phyloP scores from a whole-genome alignment of 2,797 vertebrate genomes.

The Catostomus latipinnis region DNA sequence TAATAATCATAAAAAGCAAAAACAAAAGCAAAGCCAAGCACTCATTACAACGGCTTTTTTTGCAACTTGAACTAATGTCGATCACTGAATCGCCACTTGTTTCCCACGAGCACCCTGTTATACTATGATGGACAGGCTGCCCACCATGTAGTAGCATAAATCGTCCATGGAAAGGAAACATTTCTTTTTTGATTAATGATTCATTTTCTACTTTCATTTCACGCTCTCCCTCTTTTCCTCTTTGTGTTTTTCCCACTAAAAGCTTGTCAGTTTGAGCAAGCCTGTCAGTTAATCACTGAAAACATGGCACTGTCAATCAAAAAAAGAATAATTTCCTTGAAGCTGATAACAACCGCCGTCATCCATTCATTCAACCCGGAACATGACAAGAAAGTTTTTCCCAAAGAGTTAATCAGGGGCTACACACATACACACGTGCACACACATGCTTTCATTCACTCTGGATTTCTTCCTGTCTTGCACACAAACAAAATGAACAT shows the following conservation, averaged over 20 bases:
- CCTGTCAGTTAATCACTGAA: conserved; percentile 59
- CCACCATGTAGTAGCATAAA: conserved; percentile 43
- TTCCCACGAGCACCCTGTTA: not conserved
- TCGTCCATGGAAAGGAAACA: conserved; percentile 47
- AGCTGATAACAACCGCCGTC: conserved; percentile 21
- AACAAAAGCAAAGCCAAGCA: conserved; percentile 7
- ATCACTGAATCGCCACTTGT: conserved; percentile 7
- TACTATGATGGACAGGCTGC: not conserved
- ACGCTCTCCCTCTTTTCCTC: not conserved
- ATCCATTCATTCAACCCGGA: not conserved
- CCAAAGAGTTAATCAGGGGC: not conserved
- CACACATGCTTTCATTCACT: too few relatives aligned
- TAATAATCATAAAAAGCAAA: conserved; percentile 25
- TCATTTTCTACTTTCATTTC: conserved; percentile 24
- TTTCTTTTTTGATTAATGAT: conserved; percentile 66
- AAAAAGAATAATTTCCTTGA: conserved; percentile 37
- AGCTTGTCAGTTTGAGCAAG: conserved; percentile 51
- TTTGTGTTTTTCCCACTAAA: conserved; percentile 51
- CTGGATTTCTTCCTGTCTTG: not conserved
- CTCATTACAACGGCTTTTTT: not conserved
- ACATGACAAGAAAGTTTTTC: not conserved
- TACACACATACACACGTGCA: not conserved
- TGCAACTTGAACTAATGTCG: conserved; percentile 14
- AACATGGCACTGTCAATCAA: conserved; percentile 66
- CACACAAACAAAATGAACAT: not conserved